Percentiles rank a stretch among this genome's conserved stretches.
Conservation (phyloP, 1,140 invertebrate species). For the Pentalonia nigronervosa region DNA sequence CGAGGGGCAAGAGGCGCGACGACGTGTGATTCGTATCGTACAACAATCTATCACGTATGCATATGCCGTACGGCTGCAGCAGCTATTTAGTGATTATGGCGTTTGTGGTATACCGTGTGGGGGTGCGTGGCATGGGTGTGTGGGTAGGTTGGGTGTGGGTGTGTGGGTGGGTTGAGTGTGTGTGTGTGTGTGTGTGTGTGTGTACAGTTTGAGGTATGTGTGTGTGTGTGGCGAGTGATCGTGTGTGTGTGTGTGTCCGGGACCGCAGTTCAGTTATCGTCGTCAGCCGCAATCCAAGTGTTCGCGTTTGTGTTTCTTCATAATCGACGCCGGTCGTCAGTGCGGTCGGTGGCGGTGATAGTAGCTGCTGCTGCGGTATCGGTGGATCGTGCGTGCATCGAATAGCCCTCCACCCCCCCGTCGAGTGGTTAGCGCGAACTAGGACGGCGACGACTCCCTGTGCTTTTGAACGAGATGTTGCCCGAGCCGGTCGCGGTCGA, state of each 20-base stretch:
- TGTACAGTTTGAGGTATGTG: not conserved
- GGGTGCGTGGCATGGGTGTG: not conserved
- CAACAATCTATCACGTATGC: not conserved
- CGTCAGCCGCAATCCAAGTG: constrained; percentile 58
- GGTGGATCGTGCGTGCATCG: not conserved
- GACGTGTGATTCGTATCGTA: not conserved
- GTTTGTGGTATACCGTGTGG: not conserved
- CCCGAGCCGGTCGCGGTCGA: not conserved
- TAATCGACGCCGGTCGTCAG: constrained; percentile 49
- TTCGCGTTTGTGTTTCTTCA: constrained; percentile 54
- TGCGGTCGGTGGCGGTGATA: not conserved
- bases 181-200: not conserved
- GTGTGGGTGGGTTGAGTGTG: not conserved
- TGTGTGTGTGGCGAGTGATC: not conserved
- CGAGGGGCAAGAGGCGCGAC: not conserved
- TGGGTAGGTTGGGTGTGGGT: not conserved
- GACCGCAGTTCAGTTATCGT: constrained; percentile 46
- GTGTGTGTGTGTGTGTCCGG: not conserved
- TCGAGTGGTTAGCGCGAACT: not conserved
- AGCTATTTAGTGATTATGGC: too few relatives aligned
- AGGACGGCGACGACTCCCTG: not conserved
- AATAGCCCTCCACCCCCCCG: not conserved
- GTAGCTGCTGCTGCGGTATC: not conserved
- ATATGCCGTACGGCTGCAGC: not conserved
- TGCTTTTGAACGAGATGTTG: not conserved